A percentile compares a stretch with the other conserved stretches of the same genome.
Evolutionary conservation across 2,113 vertebrate species (phyloP).

Genomic region (Anoura caudifer): DNA sequence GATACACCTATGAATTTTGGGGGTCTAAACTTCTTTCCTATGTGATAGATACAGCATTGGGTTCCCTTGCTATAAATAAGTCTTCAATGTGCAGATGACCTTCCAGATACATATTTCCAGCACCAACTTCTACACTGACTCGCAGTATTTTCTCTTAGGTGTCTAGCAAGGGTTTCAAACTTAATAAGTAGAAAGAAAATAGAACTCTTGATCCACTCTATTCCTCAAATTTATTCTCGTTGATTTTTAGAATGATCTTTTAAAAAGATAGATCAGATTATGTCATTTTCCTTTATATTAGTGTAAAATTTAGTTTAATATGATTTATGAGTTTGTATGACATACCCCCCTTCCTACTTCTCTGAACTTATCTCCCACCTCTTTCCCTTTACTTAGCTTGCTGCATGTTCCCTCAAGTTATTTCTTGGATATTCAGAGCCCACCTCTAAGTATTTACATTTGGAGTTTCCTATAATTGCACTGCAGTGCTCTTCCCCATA

Average conservation of each 20-base stretch:
- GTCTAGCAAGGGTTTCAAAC: background rate
- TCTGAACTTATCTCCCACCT: background rate
- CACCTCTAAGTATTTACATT: background rate
- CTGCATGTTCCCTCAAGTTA: background rate
- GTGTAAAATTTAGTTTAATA: constrained; percentile 8
- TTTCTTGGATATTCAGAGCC: background rate
- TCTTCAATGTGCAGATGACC: background rate
- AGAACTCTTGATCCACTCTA: background rate
- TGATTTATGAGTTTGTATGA: background rate
- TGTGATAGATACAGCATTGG: background rate
- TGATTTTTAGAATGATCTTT: constrained; percentile 9
- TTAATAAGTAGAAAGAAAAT: background rate
- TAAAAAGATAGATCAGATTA: background rate
- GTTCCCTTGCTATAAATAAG: background rate
- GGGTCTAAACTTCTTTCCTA: background rate
- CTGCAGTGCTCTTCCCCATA: background rate
- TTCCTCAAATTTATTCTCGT: background rate
- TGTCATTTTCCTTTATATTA: constrained; percentile 5
- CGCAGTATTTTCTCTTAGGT: background rate
- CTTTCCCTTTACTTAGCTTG: background rate
- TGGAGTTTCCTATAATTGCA: background rate
- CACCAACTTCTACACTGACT: background rate
- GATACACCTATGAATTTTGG: background rate
- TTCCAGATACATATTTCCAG: background rate
- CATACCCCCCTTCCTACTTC: background rate